Evolutionary conservation across 2,888 invertebrate genomes (phyloP).

Genomic region (Autographa pulchrina): DNA sequence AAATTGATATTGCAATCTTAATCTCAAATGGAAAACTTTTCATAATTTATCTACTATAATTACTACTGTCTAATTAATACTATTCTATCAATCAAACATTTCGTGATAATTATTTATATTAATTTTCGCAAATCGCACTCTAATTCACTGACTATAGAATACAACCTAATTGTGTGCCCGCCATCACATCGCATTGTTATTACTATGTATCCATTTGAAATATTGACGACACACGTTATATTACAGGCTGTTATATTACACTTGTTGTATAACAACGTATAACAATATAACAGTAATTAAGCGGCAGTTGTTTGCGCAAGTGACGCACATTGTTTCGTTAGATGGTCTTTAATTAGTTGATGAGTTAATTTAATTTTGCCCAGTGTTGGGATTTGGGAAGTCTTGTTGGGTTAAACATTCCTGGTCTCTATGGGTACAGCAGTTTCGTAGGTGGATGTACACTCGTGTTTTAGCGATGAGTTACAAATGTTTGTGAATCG

Average conservation of each 20-base stretch:
- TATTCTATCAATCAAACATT: neutral
- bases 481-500: neutral
- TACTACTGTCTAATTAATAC: neutral
- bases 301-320: slow-evolving; percentile 60
- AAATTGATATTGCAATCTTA: neutral
- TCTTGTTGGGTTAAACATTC: slow-evolving; percentile 11
- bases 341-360: slow-evolving; percentile 55
- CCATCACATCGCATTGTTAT: slow-evolving; percentile 79
- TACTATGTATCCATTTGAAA: slow-evolving; percentile 83
- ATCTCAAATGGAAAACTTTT: slow-evolving; percentile 1
- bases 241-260: slow-evolving; percentile 58
- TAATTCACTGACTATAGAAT: slow-evolving; percentile 37
- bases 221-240: slow-evolving; percentile 77
- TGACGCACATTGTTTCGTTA: slow-evolving; percentile 54
- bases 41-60: neutral
- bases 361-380: slow-evolving; percentile 50
- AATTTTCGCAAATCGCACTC: slow-evolving; percentile 48
- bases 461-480: neutral
- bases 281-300: slow-evolving; percentile 64
- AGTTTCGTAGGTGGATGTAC: neutral
- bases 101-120: neutral
- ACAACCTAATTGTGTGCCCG: slow-evolving; percentile 75
- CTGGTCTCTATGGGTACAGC: neutral
- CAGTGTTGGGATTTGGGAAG: slow-evolving; percentile 20
- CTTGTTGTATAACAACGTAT: slow-evolving; percentile 47